These are phyloP conservation scores for Proisotoma minuta DNA, from an alignment of 2,888 invertebrate species.

Conservation along the genomic window DNA sequence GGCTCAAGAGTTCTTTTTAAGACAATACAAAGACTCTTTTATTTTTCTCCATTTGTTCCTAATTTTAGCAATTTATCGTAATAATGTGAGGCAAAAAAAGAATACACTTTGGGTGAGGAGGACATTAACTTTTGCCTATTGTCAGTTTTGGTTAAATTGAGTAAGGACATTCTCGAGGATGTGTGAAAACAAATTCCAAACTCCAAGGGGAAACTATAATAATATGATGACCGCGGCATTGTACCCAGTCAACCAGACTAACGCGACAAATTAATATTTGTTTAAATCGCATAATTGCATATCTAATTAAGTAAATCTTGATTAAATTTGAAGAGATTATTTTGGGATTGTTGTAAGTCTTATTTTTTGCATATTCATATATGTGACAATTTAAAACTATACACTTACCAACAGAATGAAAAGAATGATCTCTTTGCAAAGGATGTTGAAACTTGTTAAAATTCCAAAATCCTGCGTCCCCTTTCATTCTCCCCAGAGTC, in stretches of 20 bases:
- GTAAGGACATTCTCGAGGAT: constrained; percentile 16
- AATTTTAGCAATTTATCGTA: neutral
- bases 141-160: neutral
- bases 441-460: constrained; percentile 42
- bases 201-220: constrained; percentile 11
- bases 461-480: constrained; percentile 40
- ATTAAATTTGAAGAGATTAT: too few species aligned
- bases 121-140: neutral
- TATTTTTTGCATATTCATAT: neutral
- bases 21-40: too few species aligned
- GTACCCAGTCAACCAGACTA: too few species aligned
- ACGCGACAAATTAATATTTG: too few species aligned
- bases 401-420: constrained; percentile 42
- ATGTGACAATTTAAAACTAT: neutral
- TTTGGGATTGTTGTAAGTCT: too few species aligned
- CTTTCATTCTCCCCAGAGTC: constrained; percentile 18
- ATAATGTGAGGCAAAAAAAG: too few species aligned
- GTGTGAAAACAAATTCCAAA: constrained; percentile 6
- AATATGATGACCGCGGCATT: too few species aligned
- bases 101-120: neutral
- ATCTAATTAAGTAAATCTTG: too few species aligned
- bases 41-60: neutral
- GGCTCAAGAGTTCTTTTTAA: too few species aligned
- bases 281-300: too few species aligned
- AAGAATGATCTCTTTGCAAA: constrained; percentile 44